Conservation (phyloP, 2,888 invertebrate genomes). For the Orgyia antiqua region DNA sequence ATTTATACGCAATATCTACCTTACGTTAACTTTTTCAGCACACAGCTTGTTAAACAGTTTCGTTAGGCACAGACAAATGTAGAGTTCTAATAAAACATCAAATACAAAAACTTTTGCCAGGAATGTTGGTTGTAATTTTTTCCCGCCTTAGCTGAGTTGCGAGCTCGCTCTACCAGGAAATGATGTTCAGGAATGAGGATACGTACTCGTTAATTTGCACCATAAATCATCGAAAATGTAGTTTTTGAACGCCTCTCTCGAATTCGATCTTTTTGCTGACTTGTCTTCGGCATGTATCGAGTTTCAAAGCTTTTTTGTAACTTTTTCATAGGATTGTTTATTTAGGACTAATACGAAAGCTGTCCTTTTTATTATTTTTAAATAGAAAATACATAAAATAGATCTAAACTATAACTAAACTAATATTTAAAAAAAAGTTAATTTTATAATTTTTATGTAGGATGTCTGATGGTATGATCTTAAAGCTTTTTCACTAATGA, state of each 20-base stretch:
- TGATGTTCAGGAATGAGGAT: conserved; percentile 75
- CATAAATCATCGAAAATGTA: conserved; percentile 76
- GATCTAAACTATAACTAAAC: not conserved
- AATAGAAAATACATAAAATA: conserved; percentile 1
- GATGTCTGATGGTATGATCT: no score
- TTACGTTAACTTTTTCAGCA: no score
- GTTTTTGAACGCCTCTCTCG: conserved; percentile 51
- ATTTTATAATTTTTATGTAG: no score
- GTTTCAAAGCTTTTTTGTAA: conserved; percentile 47
- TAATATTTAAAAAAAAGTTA: no score
- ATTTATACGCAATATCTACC: no score
- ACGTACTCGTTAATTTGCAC: conserved; percentile 76
- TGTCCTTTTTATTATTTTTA: conserved; percentile 13
- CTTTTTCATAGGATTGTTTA: conserved; percentile 29
- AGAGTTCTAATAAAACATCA: no score
- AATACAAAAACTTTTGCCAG: conserved; percentile 27
- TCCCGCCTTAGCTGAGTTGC: conserved; percentile 51
- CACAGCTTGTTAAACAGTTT: no score
- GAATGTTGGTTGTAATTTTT: conserved; percentile 56
- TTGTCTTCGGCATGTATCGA: conserved; percentile 41
- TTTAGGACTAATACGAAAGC: conserved; percentile 19
- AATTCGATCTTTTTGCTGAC: conserved; percentile 59
- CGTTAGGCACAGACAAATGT: no score
- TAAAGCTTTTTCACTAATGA: no score
- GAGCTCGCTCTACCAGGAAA: conserved; percentile 73